Evolutionary conservation across 1,140 invertebrate genomes (phyloP).

Genomic region (Trichogramma pretiosum): DNA sequence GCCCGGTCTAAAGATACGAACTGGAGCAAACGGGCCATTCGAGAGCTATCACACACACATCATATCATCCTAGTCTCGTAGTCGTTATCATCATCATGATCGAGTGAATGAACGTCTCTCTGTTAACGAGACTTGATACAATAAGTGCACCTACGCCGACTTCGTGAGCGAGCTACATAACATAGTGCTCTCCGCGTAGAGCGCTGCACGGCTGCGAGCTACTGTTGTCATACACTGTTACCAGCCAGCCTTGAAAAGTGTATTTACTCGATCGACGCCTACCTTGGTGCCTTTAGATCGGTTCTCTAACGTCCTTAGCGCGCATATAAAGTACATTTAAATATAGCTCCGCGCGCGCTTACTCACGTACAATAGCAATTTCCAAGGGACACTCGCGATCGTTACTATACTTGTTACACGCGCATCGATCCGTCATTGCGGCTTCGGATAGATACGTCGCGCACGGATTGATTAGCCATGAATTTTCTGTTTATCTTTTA

Average conservation of each 20-base stretch:
- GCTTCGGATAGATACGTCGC: too few relatives aligned
- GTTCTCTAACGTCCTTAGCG: neutral
- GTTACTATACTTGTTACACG: too few relatives aligned
- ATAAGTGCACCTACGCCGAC: constrained; percentile 41
- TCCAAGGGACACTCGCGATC: too few relatives aligned
- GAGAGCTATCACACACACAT: neutral
- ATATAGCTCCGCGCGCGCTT: neutral
- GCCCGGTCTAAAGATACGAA: too few relatives aligned
- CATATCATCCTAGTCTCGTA: neutral
- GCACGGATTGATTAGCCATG: too few relatives aligned
- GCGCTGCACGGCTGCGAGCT: too few relatives aligned
- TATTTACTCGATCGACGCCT: neutral
- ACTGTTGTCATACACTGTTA: too few relatives aligned
- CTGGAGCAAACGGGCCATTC: neutral
- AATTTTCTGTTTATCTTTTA: too few relatives aligned
- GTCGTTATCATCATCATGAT: neutral
- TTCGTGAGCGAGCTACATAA: constrained; percentile 33
- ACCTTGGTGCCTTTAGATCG: constrained; percentile 8
- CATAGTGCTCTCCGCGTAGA: too few relatives aligned
- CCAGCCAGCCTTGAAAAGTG: constrained; percentile 32
- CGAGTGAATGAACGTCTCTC: constrained; percentile 43
- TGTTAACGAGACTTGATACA: constrained; percentile 46
- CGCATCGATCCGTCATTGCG: too few relatives aligned
- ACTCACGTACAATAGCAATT: too few relatives aligned
- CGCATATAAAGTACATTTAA: neutral